Evolutionary conservation across 2,113 vertebrate species (phyloP), one percentile per base, ranked within the genome.

Genomic region (Cnemophilus loriae): DNA sequence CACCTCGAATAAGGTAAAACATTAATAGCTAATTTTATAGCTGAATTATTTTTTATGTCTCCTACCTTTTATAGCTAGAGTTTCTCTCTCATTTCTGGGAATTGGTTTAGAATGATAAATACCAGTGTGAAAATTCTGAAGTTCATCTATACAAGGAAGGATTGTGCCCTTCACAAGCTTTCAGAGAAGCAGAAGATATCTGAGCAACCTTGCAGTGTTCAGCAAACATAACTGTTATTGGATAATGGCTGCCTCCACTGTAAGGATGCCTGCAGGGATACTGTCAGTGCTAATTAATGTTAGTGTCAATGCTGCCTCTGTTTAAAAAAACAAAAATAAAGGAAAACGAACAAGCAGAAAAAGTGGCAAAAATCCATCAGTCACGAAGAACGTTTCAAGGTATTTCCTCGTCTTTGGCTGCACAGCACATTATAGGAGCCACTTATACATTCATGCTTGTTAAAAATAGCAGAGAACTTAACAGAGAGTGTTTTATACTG

Each of bases 231-330:
- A 20, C 70, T 30, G 55, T 47, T 88, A 75, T 1, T 56, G 87
- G 63, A 42, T 69, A 93, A 59, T 28, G 35, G 80, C 2, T 93
- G 92, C 41, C 87, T 87, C 46, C 12, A 64, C 56, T 65, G 76
- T 52, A 50, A 85, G 87, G 84, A 87, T 61, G 88, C 95, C 93
- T 94, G 91, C 71, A 93, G 87, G 88, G 90, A 53, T 33, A n/a
- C 4, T 87, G 96, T 96, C 91, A 87, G n/a, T 81, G 81, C 65
- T 94, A 84, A 93, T 95, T 92, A 90, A 24, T 28, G 71, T 89
- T 53, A 90, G 19, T 69, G 78, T 85, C 93, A 70, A 30, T 59
- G 84, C 52, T 68, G 76, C 3, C 68, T 67, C 85, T 56, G 60
- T 22, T 86, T 22, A 67, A 89, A 89, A 76, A 35, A 75, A 73